phyloP scores from a whole-genome alignment of 1,140 invertebrate genomes.

The Brachionus angularis region DNA sequence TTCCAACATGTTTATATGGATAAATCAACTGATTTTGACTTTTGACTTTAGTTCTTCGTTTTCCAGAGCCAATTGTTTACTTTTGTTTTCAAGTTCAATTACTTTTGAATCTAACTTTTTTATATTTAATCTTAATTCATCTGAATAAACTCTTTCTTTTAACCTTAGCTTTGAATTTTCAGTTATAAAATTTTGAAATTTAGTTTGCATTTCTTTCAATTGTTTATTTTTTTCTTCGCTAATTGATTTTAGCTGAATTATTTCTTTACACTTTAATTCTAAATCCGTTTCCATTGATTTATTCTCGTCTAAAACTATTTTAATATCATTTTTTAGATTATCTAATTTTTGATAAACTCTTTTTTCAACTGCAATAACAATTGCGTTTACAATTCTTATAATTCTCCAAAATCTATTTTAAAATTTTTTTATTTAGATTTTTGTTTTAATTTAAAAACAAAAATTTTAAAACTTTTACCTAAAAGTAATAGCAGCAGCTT shows the following conservation, averaged over 20 bases:
- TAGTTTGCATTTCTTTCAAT: neutral
- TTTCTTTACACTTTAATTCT: neutral
- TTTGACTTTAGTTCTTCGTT: too few relatives aligned
- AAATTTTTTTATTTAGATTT: neutral
- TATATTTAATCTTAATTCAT: too few relatives aligned
- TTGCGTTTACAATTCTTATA: constrained; percentile 39
- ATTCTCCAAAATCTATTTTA: constrained; percentile 36
- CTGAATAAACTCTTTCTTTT: too few relatives aligned
- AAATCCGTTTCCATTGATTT: constrained; percentile 12
- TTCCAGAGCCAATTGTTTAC: too few relatives aligned
- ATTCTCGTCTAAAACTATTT: constrained; percentile 11
- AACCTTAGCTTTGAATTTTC: neutral
- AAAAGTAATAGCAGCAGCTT: constrained; percentile 20
- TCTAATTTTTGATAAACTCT: constrained; percentile 23
- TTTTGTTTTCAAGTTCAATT: too few relatives aligned
- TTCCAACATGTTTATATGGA: too few relatives aligned
- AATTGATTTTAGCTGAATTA: neutral
- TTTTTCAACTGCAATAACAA: constrained; percentile 26
- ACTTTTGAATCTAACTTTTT: too few relatives aligned
- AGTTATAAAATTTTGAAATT: neutral
- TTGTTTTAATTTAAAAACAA: neutral
- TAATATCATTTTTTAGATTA: constrained; percentile 19
- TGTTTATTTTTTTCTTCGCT: neutral
- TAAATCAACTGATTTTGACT: too few relatives aligned
- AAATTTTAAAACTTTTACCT: neutral